Conservation (phyloP, 92 coral and sea anemone genomes). For the Phenganax stokvisi region DNA sequence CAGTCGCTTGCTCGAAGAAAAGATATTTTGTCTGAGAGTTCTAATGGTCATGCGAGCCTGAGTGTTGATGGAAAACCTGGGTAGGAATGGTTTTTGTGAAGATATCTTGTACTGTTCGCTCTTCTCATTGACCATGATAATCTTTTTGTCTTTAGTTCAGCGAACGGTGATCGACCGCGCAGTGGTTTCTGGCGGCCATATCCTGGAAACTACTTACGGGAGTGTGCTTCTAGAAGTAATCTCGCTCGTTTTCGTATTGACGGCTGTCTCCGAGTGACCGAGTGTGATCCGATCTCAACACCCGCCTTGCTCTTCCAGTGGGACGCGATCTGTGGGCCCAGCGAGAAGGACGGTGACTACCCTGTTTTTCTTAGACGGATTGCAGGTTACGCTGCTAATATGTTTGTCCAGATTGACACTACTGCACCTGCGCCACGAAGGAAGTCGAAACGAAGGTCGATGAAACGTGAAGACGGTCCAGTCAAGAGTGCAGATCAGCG, state of each 20-base stretch:
- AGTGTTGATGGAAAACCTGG: conserved; percentile 22
- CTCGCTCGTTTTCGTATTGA: conserved; percentile 68
- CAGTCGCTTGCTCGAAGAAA: conserved; percentile 16
- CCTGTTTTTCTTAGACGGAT: conserved; percentile 76
- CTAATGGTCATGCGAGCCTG: background rate
- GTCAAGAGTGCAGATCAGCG: conserved; percentile 22
- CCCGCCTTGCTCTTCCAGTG: conserved; percentile 88
- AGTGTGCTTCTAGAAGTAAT: conserved; percentile 37
- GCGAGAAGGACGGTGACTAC: conserved; percentile 73
- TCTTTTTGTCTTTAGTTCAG: conserved; percentile 33
- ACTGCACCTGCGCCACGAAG: conserved; percentile 79
- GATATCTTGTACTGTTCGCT: background rate
- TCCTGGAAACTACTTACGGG: conserved; percentile 44
- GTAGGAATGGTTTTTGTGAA: background rate
- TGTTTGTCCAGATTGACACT: conserved; percentile 92
- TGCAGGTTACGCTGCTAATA: conserved; percentile 70
- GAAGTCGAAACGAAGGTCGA: conserved; percentile 36
- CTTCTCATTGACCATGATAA: background rate
- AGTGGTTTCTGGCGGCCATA: conserved; percentile 82
- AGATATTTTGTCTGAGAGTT: conserved; percentile 23
- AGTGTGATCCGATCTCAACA: conserved; percentile 66
- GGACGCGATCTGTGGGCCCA: conserved; percentile 78
- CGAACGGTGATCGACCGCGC: conserved; percentile 58
- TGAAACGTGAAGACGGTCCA: conserved; percentile 30
- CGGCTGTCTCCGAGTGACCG: conserved; percentile 76